Base-by-base conservation (phyloP, 2,888 invertebrate species). In the Melanotus villosus region DNA sequence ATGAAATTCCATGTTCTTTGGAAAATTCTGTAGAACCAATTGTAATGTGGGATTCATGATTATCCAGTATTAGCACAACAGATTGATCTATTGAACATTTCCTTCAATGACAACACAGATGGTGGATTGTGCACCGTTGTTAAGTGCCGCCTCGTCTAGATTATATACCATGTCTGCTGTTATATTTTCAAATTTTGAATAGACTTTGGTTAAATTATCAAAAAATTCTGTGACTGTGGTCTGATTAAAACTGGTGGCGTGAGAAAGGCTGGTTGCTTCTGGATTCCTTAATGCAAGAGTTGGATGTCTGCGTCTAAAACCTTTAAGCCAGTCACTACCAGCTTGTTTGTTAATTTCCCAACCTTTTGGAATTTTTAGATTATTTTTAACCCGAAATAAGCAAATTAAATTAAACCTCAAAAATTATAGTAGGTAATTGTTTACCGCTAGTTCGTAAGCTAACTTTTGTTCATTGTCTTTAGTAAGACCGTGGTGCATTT, bases 201-300 rank as follows among this genome's bases (percentile, higher is more conserved):
- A 19, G 19, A 9, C 43, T 19, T 71, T 66, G 72, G 75, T 65
- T 30, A 78, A 64, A 60, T 81, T 79, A 34, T 75, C 70, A 65
- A 73, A 78, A 64, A 80, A 78, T 78, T 1, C 32, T 3, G 19
- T 12, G 1, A 58, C 26, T 9, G 16, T 58, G 12, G 19, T 26
- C 26, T 14, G 6, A 41, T 41, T 41, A 41, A 58, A 58, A 18
- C 10, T 10, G n/a, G 58, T 58, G 4, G 43, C 30, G 2, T 41
- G 41, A 9, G 43, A 36, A 7, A 41, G 16, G 14, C 43, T 58
- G 58, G 73, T 74, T 45, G 73, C 57, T 65, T 78, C 75, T 47
- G 77, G 79, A 47, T 68, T 73, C 64, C 75, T 38, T 18, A 75
- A 41, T 19, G 67, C 63, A 16, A 77, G 56, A 38, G 73, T 59